These are phyloP conservation scores for Sphenopsis melanotis DNA, from an alignment of 2,797 vertebrate genomes.

Conservation along the genomic window DNA sequence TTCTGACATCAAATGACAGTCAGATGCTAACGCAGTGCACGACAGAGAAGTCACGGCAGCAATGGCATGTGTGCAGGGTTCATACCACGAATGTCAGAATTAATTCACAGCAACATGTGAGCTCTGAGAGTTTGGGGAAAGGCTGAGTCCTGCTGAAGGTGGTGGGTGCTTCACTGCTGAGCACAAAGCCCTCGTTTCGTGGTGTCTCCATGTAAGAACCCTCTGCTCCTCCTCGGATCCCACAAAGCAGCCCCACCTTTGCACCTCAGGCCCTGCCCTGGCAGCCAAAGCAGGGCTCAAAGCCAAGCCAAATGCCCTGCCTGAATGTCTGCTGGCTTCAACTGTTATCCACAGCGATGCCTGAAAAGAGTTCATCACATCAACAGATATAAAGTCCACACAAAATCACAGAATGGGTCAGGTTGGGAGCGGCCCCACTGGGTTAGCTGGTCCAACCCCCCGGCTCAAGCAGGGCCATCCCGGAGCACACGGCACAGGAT, in stretches of 20 bases:
- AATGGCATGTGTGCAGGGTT: rapidly evolving
- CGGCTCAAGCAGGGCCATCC: background rate
- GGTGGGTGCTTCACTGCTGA: rapidly evolving
- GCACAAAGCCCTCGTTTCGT: rapidly evolving
- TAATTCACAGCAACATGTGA: rapidly evolving
- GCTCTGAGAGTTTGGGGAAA: background rate
- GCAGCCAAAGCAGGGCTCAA: background rate
- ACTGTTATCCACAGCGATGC: background rate
- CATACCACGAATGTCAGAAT: rapidly evolving
- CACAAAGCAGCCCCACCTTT: background rate
- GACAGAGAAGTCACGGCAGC: rapidly evolving
- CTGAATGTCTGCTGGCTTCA: background rate
- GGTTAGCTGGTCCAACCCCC: too few species aligned
- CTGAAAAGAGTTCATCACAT: background rate
- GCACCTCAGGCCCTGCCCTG: background rate
- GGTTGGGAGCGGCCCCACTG: background rate
- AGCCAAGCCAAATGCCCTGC: background rate
- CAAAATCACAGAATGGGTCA: rapidly evolving
- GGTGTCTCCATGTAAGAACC: rapidly evolving
- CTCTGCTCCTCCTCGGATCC: rapidly evolving
- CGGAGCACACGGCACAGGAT: background rate
- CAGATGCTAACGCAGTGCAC: rapidly evolving
- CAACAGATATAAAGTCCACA: background rate
- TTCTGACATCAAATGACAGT: background rate
- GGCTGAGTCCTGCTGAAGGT: background rate